Evolutionary conservation across 1,140 invertebrate genomes (phyloP).

Genomic region (Elysia chlorotica): DNA sequence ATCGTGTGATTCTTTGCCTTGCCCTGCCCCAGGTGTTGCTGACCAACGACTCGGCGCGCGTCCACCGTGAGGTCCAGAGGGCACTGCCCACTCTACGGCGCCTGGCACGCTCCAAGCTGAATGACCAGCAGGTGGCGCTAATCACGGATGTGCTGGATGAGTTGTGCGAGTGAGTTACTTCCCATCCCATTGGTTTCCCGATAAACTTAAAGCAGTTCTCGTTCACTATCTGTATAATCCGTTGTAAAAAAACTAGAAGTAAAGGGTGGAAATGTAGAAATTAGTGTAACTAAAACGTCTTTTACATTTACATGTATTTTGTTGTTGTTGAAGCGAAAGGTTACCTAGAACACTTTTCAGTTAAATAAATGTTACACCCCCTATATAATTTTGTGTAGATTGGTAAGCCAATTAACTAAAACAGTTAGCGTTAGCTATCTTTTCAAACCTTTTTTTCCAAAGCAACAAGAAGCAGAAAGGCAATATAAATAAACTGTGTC

Average conservation of each 20-base stretch:
- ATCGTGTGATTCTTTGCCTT: no score
- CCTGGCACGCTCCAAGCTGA: slow-evolving; percentile 54
- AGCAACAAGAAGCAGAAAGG: background rate
- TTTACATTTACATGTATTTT: no score
- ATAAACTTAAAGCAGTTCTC: no score
- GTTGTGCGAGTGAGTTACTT: slow-evolving; percentile 51
- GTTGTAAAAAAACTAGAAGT: no score
- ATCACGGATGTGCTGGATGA: slow-evolving; percentile 58
- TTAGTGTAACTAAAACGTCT: no score
- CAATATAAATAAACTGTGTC: no score
- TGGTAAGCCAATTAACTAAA: background rate
- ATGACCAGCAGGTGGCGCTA: slow-evolving; percentile 55
- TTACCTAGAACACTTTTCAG: no score
- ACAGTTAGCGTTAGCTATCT: background rate
- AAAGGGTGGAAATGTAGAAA: no score
- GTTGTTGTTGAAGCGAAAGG: no score
- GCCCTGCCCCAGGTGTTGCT: slow-evolving; percentile 41
- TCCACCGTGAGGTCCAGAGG: slow-evolving; percentile 53
- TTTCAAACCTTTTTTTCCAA: background rate
- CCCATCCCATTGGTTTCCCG: no score
- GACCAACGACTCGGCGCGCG: slow-evolving; percentile 52
- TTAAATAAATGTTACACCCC: no score
- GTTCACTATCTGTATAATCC: no score
- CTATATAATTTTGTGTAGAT: background rate
- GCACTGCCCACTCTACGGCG: slow-evolving; percentile 49